Base-by-base conservation (phyloP, 1,140 invertebrate genomes). In the Batillaria attramentaria region DNA sequence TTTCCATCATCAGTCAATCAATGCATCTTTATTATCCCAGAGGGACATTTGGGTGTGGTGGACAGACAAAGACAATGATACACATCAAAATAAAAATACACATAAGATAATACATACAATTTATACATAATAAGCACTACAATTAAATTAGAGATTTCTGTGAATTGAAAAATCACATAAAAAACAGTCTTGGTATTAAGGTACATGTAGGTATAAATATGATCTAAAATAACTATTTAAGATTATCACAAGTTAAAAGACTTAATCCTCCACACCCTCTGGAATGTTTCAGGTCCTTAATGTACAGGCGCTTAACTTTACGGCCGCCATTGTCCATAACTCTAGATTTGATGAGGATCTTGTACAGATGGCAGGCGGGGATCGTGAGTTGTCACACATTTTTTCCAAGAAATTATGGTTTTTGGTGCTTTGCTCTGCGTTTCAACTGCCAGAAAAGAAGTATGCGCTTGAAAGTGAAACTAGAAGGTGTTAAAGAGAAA, bases 261-360 rank as follows among this genome's bases (percentile, higher is more conserved):
- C 50, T 54, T 1, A n/a, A 3, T 54, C 50, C 18, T 2, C 50
- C 50, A 54, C 50, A 54, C 50, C 50, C 50, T 20, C n/a, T 54
- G 18, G 18, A n/a, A n/a, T 31, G 50, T 83, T 57, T 41, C 79
- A 86, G 85, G 76, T 83, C 5, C 41, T 77, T 20, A 73, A 86
- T 75, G 85, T 68, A 1, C 82, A 86, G 74, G 72, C 33, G 10
- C 75, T 68, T 24, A 54, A 78, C 31, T 86, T 78, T 80, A 28
- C 54, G 24, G 80, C 69, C n/a, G 85, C 78, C 20, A 85, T 85
- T 72, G 84, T 86, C 24, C 81, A 83, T 78, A 86, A 86, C 57
- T 76, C 57, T 31, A 13, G 50, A n/a, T 16, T 57, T 54, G 18
- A 79, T 46, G 82, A 86, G 72, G 50, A 35, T 0, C 41, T 80